Base-by-base conservation (phyloP, 2,888 invertebrate genomes). In the Tipula confusa region DNA sequence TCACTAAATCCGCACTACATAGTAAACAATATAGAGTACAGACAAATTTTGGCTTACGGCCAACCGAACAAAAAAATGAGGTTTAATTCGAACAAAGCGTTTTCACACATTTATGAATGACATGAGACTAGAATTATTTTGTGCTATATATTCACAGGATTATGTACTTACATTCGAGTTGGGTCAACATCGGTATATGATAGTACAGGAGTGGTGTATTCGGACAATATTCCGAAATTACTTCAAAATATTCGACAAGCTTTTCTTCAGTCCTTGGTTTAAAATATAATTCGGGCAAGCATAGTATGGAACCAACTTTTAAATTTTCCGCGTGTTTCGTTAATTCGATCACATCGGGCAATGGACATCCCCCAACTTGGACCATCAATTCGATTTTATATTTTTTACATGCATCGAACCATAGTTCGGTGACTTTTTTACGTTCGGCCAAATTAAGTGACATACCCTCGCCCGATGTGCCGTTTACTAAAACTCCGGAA, bases 181-280 rank as follows among this genome's bases (percentile, higher is more conserved):
- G 92, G 64, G 93, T 93, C 88, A 93, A 92, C 84, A 90, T 90
- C 0, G 96, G 96, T 86, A 96, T 94, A 87, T 97, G 96, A 87
- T 97, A 97, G 87, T 96, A 96, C 31, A 96, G 90, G 79, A 97
- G 91, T 0, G 97, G 96, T 0, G 94, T 92, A 5, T 92, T 93
- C 0, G 95, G 94, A 0, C 96, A 96, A 0, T 93, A 93, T 15
- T 91, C 90, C 0, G 94, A 92, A 4, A 97, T 92, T 82, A 91
- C 87, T 86, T 91, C 91, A 83, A 96, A 90, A 87, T 95, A 95
- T 84, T 91, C 89, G 0, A 93, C 93, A 83, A 96, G 89, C 36
- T 94, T 92, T 6, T 90, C 88, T 0, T 92, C 89, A 0, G 89
- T 91, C 4, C 89, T 88, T 0, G 95, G 95, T 87, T 93, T 95